Evolutionary conservation across 2,888 invertebrate species (phyloP).

Genomic region (Seladonia tumulorum): DNA sequence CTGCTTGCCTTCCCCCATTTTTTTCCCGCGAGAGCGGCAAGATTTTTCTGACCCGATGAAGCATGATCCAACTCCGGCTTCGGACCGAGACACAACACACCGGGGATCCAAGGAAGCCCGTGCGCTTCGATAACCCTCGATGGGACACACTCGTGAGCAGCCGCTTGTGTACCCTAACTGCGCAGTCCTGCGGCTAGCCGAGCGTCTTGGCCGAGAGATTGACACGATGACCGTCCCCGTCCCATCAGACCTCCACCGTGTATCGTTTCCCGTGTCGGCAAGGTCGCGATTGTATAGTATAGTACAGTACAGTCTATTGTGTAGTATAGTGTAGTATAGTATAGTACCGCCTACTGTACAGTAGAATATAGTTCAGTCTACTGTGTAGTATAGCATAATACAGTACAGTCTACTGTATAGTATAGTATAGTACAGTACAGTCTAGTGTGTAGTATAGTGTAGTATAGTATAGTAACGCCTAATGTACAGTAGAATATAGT

Average conservation of each 20-base stretch:
- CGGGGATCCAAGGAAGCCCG: conserved; percentile 25
- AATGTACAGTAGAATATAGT: no score
- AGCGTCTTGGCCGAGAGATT: neutral
- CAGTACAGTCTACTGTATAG: no score
- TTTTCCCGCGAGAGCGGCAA: conserved; percentile 29
- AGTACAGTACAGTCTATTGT: no score
- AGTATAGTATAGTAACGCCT: no score
- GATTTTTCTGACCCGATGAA: conserved; percentile 78
- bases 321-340: no score
- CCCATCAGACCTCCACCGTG: neutral
- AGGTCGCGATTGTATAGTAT: no score
- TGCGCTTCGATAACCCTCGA: conserved; percentile 15
- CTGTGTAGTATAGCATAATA: no score
- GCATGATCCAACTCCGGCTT: conserved; percentile 56
- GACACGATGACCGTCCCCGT: neutral
- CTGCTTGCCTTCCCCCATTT: neutral
- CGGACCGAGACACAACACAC: conserved; percentile 4
- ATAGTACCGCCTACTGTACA: no score
- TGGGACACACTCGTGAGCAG: neutral
- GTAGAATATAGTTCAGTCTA: no score
- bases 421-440: no score
- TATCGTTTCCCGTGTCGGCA: neutral
- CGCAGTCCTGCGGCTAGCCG: neutral
- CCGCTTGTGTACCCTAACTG: neutral
- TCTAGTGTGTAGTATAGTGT: no score